These are phyloP conservation scores for Nomada flava DNA, from an alignment of 2,888 invertebrate species.

Conservation along the genomic window DNA sequence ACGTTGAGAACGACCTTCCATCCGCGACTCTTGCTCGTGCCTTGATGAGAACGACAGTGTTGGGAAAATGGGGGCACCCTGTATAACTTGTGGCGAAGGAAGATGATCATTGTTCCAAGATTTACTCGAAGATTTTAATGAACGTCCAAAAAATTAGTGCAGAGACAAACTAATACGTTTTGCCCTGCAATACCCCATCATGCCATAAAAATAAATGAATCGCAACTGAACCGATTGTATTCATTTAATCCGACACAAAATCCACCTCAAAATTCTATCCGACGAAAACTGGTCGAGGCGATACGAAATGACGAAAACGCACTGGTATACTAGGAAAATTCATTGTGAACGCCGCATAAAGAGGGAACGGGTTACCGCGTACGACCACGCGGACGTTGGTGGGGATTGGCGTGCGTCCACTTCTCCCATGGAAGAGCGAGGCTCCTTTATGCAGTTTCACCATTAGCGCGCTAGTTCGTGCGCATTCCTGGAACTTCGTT, in stretches of 20 bases:
- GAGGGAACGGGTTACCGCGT: constrained; percentile 65
- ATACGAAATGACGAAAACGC: not conserved
- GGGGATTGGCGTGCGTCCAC: constrained; percentile 75
- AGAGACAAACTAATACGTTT: too few relatives aligned
- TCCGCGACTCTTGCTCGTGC: not conserved
- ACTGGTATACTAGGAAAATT: not conserved
- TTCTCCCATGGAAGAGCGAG: constrained; percentile 61
- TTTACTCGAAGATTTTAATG: too few relatives aligned
- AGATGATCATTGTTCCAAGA: too few relatives aligned
- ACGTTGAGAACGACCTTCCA: constrained; percentile 19
- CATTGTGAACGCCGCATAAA: constrained; percentile 47
- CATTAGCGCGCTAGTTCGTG: constrained; percentile 50
- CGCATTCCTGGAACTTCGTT: constrained; percentile 70
- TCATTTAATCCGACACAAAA: too few relatives aligned
- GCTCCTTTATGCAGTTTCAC: constrained; percentile 47
- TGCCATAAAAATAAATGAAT: too few relatives aligned
- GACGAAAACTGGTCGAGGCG: too few relatives aligned
- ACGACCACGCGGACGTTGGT: constrained; percentile 57
- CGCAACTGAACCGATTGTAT: too few relatives aligned
- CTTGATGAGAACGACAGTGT: too few relatives aligned
- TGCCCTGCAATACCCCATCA: too few relatives aligned
- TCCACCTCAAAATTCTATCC: too few relatives aligned
- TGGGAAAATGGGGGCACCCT: not conserved
- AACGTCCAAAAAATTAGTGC: too few relatives aligned
- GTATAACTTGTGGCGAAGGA: not conserved